Percentiles rank a stretch among this genome's conserved stretches.
Evolutionary conservation across 2,888 invertebrate species (phyloP).

Genomic region (Marronus borbonicus): DNA sequence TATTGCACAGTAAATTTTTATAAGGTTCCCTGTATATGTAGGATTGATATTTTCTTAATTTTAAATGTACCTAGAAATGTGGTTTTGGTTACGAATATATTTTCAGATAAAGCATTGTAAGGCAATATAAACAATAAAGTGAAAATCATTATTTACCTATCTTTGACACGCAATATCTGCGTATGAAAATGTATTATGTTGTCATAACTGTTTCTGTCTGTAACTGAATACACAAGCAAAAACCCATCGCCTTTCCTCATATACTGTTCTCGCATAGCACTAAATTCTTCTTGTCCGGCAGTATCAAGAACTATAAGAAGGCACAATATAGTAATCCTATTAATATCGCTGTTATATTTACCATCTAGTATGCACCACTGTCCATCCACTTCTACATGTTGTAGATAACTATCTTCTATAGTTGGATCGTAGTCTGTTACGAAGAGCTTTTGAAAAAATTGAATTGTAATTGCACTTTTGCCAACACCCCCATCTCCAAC

Average conservation of each 20-base stretch:
- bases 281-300: slow-evolving; percentile 96
- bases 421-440: slow-evolving; percentile 97
- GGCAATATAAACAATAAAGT: neutral
- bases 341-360: slow-evolving; percentile 66
- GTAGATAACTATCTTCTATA: slow-evolving; percentile 95
- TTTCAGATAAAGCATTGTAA: no score
- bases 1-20: no score
- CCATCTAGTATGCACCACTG: slow-evolving; percentile 93
- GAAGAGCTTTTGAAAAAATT: slow-evolving; percentile 95
- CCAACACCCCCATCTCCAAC: slow-evolving; percentile 97
- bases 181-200: slow-evolving; percentile 91
- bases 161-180: slow-evolving; percentile 92
- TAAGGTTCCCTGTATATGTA: no score
- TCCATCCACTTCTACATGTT: slow-evolving; percentile 94
- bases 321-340: neutral
- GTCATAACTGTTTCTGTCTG: slow-evolving; percentile 91
- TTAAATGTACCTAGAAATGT: no score
- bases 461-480: slow-evolving; percentile 96
- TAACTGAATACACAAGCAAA: slow-evolving; percentile 93
- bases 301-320: slow-evolving; percentile 86
- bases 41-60: no score
- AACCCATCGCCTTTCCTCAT: slow-evolving; percentile 96
- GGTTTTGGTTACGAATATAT: no score
- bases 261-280: slow-evolving; percentile 95
- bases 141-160: slow-evolving; percentile 71